Evolutionary conservation across 2,888 invertebrate species (phyloP).

Genomic region (Rhagophthalmus giganteus): DNA sequence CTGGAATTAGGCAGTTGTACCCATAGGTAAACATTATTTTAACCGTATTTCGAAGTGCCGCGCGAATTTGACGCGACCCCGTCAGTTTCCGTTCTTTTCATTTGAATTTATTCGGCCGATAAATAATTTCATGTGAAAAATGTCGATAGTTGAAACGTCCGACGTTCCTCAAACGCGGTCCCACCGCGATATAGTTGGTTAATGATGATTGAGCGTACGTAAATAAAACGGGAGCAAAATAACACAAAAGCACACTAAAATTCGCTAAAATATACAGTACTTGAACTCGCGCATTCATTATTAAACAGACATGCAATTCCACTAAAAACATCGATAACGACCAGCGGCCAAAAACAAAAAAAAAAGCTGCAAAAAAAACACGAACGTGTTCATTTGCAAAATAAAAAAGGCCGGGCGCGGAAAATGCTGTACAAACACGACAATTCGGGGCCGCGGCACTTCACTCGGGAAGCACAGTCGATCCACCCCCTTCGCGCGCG

Average conservation of each 20-base stretch:
- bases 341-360: constrained; percentile 45
- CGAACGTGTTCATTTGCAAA: constrained; percentile 31
- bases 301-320: constrained; percentile 47
- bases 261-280: constrained; percentile 51
- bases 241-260: constrained; percentile 52
- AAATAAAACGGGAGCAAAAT: constrained; percentile 38
- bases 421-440: constrained; percentile 30
- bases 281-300: constrained; percentile 35
- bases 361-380: constrained; percentile 24
- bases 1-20: too few species aligned
- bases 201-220: constrained; percentile 32
- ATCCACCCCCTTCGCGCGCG: too few species aligned
- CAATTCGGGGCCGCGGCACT: constrained; percentile 23
- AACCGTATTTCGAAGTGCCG: too few species aligned
- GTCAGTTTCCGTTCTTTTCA: too few species aligned
- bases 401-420: constrained; percentile 22
- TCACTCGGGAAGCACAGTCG: constrained; percentile 16
- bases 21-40: too few species aligned
- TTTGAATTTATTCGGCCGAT: too few species aligned
- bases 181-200: constrained; percentile 27
- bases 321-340: constrained; percentile 57
- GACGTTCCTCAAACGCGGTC: constrained; percentile 21
- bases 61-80: too few species aligned
- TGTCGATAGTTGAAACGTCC: constrained; percentile 8
- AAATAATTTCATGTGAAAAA: constrained; percentile 12